Conservation (phyloP, 2,113 vertebrate genomes). For the Caracal caracal region DNA sequence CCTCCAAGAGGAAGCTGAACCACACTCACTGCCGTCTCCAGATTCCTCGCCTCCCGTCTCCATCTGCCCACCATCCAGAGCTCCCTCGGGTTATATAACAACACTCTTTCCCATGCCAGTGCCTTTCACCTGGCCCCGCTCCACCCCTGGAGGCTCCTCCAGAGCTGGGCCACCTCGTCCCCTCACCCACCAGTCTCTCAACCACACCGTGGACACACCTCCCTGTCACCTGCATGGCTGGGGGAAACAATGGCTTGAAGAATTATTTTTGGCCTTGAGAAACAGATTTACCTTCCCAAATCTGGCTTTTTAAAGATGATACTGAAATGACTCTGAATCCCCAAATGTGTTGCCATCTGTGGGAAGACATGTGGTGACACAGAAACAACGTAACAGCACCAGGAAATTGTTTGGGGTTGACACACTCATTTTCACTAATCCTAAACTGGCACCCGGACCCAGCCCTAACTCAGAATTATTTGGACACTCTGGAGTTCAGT, state of each 20-base stretch:
- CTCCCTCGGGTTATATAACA: conserved; percentile 69
- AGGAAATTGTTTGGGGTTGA: conserved; percentile 58
- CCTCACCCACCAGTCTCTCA: background rate
- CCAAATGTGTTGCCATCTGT: conserved; percentile 78
- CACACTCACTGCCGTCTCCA: conserved; percentile 8
- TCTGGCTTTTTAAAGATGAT: conserved; percentile 72
- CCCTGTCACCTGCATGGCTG: background rate
- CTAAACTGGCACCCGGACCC: conserved; percentile 48
- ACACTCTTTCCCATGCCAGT: conserved; percentile 31
- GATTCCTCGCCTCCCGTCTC: conserved; percentile 34
- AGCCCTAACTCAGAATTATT: conserved; percentile 42
- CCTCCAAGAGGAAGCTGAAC: background rate
- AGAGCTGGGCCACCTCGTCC: background rate
- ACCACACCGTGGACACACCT: background rate
- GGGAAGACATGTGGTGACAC: conserved; percentile 77
- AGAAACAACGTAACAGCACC: conserved; percentile 72
- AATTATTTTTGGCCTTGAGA: conserved; percentile 69
- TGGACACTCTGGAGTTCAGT: conserved; percentile 19
- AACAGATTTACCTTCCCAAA: conserved; percentile 74
- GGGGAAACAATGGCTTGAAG: background rate
- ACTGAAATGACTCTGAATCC: conserved; percentile 78
- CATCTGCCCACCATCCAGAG: conserved; percentile 71
- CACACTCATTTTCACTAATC: conserved; percentile 39
- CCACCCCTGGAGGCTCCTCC: background rate
- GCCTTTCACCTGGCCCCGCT: conserved; percentile 60